Percentiles rank a stretch among this genome's conserved stretches.
Conservation (phyloP, 2,797 vertebrate genomes). For the Micrastur ruficollis region DNA sequence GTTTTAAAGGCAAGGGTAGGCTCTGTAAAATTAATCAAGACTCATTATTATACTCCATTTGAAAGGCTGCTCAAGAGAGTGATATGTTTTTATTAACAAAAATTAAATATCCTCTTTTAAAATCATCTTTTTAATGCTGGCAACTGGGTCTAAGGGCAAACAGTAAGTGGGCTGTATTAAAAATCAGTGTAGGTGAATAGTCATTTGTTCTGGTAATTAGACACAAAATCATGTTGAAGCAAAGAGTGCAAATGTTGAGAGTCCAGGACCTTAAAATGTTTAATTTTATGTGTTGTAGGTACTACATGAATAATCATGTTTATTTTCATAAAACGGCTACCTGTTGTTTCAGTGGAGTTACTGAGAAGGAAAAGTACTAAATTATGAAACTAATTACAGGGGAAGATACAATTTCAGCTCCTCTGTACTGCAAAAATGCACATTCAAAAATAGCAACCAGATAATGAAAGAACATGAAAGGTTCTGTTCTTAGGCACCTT, state of each 20-base stretch:
- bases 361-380: background rate
- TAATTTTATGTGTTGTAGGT: slow-evolving; percentile 17
- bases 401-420: background rate
- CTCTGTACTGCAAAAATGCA: background rate
- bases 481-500: background rate
- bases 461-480: background rate
- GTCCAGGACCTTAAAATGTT: background rate
- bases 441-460: background rate
- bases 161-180: background rate
- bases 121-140: background rate
- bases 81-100: background rate
- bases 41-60: background rate
- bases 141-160: slow-evolving; percentile 3
- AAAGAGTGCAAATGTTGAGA: slow-evolving; percentile 8
- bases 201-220: slow-evolving; percentile 52
- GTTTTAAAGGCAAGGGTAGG: background rate
- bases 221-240: background rate
- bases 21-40: background rate
- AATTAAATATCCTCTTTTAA: slow-evolving; percentile 12
- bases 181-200: background rate
- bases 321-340: background rate
- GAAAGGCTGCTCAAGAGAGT: background rate
- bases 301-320: background rate
- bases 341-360: background rate
- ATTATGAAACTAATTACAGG: background rate